These are phyloP conservation scores for Heteropelma amictum DNA, from an alignment of 2,888 invertebrate species.

Conservation along the genomic window DNA sequence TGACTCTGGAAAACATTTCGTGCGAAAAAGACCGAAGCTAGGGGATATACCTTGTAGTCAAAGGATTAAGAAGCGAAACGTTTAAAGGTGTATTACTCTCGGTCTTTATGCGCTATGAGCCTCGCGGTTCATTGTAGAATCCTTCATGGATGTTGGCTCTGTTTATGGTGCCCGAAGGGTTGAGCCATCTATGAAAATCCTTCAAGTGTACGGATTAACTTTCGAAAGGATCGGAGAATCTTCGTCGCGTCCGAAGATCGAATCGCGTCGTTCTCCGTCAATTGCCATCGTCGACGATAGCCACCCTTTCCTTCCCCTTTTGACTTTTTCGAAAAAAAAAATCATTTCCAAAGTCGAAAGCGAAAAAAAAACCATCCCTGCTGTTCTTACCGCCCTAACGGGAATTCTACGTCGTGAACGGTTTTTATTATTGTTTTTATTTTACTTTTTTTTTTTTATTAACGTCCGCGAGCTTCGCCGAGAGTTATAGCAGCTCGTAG, in stretches of 20 bases:
- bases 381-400: constrained; percentile 41
- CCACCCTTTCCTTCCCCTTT: not conserved
- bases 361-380: constrained; percentile 9
- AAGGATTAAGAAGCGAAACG: constrained; percentile 53
- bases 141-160: constrained; percentile 19
- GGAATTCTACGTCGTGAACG: constrained; percentile 2
- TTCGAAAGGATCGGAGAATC: constrained; percentile 17
- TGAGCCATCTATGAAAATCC: constrained; percentile 36
- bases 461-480: constrained; percentile 31
- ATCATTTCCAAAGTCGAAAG: constrained; percentile 14
- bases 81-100: constrained; percentile 27
- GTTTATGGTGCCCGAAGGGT: constrained; percentile 65
- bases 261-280: not conserved
- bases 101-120: constrained; percentile 1
- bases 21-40: not conserved
- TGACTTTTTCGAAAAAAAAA: not conserved
- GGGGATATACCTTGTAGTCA: constrained; percentile 30
- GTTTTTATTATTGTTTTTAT: no score
- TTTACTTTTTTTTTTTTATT: constrained; percentile 44
- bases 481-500: constrained; percentile 23
- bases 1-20: constrained; percentile 39
- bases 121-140: constrained; percentile 20
- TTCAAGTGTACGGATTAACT: constrained; percentile 47
- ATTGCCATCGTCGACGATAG: not conserved
- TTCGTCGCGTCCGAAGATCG: constrained; percentile 11